Percentiles rank a stretch among this genome's conserved stretches.
These are phyloP conservation scores for Thereva unica DNA, from an alignment of 2,888 invertebrate genomes.

Conservation along the genomic window DNA sequence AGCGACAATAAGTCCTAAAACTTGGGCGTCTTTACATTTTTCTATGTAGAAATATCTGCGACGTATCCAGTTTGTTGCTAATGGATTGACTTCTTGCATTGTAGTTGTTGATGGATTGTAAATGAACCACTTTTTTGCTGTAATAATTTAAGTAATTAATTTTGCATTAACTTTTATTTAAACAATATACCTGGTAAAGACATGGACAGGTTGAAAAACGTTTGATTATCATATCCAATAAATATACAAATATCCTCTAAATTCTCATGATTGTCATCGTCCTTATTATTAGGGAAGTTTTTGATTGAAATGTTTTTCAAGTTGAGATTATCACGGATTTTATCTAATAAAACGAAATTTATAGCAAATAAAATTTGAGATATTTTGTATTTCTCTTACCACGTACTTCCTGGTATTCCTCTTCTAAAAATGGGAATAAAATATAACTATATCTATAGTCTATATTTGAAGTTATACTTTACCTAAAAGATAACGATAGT, in stretches of 20 bases:
- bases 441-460: slow-evolving; percentile 12
- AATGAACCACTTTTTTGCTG: slow-evolving; percentile 64
- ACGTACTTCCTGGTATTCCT: slow-evolving; percentile 18
- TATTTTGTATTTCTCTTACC: slow-evolving; percentile 12
- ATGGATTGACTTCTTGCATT: slow-evolving; percentile 56
- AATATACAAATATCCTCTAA: slow-evolving; percentile 65
- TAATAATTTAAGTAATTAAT: slow-evolving; percentile 44
- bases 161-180: not conserved
- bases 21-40: slow-evolving; percentile 86
- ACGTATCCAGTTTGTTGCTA: slow-evolving; percentile 69
- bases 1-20: slow-evolving; percentile 88
- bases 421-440: slow-evolving; percentile 18
- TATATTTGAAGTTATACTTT: slow-evolving; percentile 42
- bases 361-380: not conserved
- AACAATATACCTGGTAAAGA: slow-evolving; percentile 59
- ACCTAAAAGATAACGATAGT: slow-evolving; percentile 68
- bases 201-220: slow-evolving; percentile 67
- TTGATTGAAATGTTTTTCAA: slow-evolving; percentile 41
- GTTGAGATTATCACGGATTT: not conserved
- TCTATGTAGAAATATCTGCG: slow-evolving; percentile 84
- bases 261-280: slow-evolving; percentile 39
- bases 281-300: slow-evolving; percentile 47
- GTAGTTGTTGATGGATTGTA: slow-evolving; percentile 59
- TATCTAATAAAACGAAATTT: slow-evolving; percentile 10
- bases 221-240: slow-evolving; percentile 68